Conservation (phyloP, 2,113 vertebrate genomes). For the Rhodinocichla rosea region DNA sequence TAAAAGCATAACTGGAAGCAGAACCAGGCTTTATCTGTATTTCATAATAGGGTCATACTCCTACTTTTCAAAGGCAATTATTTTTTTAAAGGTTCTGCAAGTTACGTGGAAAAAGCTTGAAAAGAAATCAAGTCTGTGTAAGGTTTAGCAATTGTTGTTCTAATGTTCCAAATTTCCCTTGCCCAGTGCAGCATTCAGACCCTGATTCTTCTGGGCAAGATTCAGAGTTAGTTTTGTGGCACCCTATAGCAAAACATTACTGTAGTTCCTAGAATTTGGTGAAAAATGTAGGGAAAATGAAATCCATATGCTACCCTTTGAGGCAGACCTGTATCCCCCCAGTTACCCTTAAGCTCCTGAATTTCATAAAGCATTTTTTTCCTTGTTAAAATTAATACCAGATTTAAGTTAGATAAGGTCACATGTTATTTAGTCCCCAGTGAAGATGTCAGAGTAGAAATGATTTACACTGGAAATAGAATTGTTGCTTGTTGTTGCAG, state of each 20-base stretch:
- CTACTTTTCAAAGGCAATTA: background rate
- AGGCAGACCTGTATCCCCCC: constrained; percentile 41
- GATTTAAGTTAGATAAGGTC: constrained; percentile 66
- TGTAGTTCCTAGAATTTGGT: constrained; percentile 53
- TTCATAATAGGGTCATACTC: background rate
- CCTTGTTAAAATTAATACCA: constrained; percentile 62
- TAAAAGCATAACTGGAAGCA: background rate
- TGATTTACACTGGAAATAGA: constrained; percentile 29
- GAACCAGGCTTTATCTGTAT: background rate
- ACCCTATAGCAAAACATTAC: background rate
- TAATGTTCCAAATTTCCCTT: background rate
- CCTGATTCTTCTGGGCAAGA: background rate
- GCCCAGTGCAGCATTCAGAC: background rate
- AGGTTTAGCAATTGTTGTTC: background rate
- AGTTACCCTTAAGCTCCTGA: constrained; percentile 64
- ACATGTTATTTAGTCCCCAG: constrained; percentile 26
- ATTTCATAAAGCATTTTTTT: constrained; percentile 63
- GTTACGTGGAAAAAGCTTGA: background rate
- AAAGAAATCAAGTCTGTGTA: background rate
- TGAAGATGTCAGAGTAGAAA: constrained; percentile 44
- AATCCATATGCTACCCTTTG: constrained; percentile 50
- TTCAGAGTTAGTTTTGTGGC: background rate
- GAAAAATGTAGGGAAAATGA: constrained; percentile 61
- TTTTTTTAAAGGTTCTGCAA: background rate
- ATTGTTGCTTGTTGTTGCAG: background rate